Evolutionary conservation across 2,113 vertebrate genomes (phyloP).

Genomic region (Ammodytes dubius): DNA sequence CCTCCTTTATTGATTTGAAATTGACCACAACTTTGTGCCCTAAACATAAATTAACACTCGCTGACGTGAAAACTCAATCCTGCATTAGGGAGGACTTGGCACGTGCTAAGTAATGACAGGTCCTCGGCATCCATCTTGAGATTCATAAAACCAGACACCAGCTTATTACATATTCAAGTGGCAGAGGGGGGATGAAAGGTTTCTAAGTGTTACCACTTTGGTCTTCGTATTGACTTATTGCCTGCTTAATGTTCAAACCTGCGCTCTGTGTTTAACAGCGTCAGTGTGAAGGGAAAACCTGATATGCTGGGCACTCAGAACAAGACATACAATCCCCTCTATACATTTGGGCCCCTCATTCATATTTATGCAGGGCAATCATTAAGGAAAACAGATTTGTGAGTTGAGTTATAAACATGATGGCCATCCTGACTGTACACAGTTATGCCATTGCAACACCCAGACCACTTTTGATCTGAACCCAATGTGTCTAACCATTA

Average conservation of each 20-base stretch:
- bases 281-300: conserved; percentile 54
- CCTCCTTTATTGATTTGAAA: conserved; percentile 78
- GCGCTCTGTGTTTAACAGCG: conserved; percentile 49
- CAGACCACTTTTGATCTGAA: conserved; percentile 45
- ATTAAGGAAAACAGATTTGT: conserved; percentile 60
- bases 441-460: conserved; percentile 31
- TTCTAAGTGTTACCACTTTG: conserved; percentile 68
- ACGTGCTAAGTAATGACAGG: conserved; percentile 69
- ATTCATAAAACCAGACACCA: conserved; percentile 66
- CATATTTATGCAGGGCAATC: conserved; percentile 60
- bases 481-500: conserved; percentile 29
- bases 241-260: conserved; percentile 50
- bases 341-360: conserved; percentile 40
- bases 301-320: conserved; percentile 62
- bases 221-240: conserved; percentile 66
- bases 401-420: conserved; percentile 60
- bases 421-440: conserved; percentile 17
- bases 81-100: conserved; percentile 57
- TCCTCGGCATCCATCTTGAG: conserved; percentile 63
- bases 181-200: conserved; percentile 52
- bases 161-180: conserved; percentile 73
- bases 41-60: conserved; percentile 82
- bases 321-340: conserved; percentile 55
- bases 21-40: conserved; percentile 56
- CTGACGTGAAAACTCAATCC: conserved; percentile 71